phyloP scores from a whole-genome alignment of 2,797 vertebrate genomes.

The Cuniculus paca region DNA sequence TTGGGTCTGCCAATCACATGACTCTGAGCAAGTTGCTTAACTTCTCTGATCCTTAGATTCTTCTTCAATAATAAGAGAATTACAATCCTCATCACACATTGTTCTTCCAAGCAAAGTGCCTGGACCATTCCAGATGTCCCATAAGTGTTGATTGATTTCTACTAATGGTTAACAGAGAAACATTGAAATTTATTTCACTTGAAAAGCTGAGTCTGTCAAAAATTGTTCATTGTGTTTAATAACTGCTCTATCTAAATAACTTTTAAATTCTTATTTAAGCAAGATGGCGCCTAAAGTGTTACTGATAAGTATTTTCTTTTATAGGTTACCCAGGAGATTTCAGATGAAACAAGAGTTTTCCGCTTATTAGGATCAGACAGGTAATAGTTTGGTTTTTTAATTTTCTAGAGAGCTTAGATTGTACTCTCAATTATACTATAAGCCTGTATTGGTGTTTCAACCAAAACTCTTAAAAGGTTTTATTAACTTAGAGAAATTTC shows the following conservation, averaged over 20 bases:
- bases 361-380: slow-evolving; percentile 92
- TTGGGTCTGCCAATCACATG: neutral
- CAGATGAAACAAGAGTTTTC: slow-evolving; percentile 91
- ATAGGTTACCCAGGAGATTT: slow-evolving; percentile 92
- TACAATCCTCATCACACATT: neutral
- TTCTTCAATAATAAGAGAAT: neutral
- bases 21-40: slow-evolving; percentile 19
- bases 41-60: slow-evolving; percentile 10
- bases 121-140: neutral
- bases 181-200: slow-evolving; percentile 49
- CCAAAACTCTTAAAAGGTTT: neutral
- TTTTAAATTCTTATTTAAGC: slow-evolving; percentile 63
- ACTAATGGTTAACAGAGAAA: neutral
- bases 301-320: slow-evolving; percentile 70
- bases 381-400: slow-evolving; percentile 82
- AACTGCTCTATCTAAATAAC: slow-evolving; percentile 11
- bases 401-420: slow-evolving; percentile 12
- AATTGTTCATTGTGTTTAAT: slow-evolving; percentile 49
- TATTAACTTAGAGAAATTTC: neutral
- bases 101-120: neutral
- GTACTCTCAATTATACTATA: slow-evolving; percentile 43
- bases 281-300: neutral
- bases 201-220: slow-evolving; percentile 29
- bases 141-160: slow-evolving; percentile 30
- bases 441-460: neutral